Base-by-base conservation (phyloP, 1,140 invertebrate genomes). In the Cepaea nemoralis region DNA sequence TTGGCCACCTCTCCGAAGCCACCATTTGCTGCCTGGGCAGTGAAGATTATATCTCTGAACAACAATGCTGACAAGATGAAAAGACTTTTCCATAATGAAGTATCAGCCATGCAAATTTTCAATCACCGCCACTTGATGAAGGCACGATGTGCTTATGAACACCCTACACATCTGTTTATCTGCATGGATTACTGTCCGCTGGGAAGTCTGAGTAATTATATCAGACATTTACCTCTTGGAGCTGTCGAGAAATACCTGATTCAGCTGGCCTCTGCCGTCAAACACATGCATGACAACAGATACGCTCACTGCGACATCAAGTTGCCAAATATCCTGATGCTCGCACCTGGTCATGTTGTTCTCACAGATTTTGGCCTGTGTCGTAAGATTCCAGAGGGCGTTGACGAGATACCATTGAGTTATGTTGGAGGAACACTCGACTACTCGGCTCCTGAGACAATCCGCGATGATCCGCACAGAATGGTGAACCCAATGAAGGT, bases 301-400 rank as follows among this genome's bases (percentile, higher is more conserved):
- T 39, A 39, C n/a, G 69, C n/a, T 40, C 69, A 71, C 37, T 40
- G 69, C 22, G 69, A 71, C 22, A 71, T 71, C 37, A 71, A 71
- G 37, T 31, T 42, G 24, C 69, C 35, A n/a, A 71, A 71, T 42
- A 42, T 71, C 19, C 24, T 71, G 35, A 27, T 71, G 1, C 3
- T 24, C 16, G 22, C 35, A 24, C 35, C 37, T 37, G 69, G 40
- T 16, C 6, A 71, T 5, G 37, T 71, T 3, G 40, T 71, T 39
- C 19, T 71, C 10, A 27, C 69, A 1, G 69, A 71, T 37, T 71
- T 71, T 71, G 69, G 69, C 24, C n/a, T 71, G 24, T 63, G 59
- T 31, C 33, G 27, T 8, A 0, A 10, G 24, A 2, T 71, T 19
- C 40, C 37, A n/a, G 22, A 1, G 6, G 35, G 19, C 6, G 16